Conservation (phyloP, 2,113 vertebrate species). For the Pelvicachromis taeniatus region DNA sequence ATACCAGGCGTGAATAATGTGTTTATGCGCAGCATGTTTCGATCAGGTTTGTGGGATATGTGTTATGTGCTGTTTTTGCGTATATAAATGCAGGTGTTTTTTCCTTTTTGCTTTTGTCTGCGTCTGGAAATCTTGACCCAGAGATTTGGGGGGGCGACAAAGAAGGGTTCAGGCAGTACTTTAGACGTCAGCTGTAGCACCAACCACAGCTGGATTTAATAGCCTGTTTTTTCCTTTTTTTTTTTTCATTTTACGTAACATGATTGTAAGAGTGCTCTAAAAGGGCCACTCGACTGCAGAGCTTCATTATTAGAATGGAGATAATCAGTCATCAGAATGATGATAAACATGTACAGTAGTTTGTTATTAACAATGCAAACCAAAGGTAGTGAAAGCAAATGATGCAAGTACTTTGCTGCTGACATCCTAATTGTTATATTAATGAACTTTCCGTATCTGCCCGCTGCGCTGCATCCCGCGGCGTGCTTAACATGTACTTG, state of each 20-base stretch:
- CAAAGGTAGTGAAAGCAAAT: background rate
- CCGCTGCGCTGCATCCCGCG: background rate
- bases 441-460: background rate
- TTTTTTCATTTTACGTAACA: background rate
- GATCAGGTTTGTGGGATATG: background rate
- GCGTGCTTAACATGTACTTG: background rate
- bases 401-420: background rate
- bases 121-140: background rate
- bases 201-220: background rate
- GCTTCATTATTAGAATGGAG: background rate
- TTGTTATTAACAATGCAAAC: background rate
- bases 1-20: slow-evolving; percentile 21
- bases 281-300: background rate
- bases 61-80: background rate
- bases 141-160: background rate
- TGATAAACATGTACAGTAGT: background rate
- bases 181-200: background rate
- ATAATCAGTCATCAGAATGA: background rate
- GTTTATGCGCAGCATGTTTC: background rate
- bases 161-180: background rate
- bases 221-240: background rate
- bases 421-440: background rate
- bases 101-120: background rate
- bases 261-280: slow-evolving; percentile 4
- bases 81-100: background rate